Conservation (phyloP, 2,888 invertebrate species). For the Trissonchulus sp. region DNA sequence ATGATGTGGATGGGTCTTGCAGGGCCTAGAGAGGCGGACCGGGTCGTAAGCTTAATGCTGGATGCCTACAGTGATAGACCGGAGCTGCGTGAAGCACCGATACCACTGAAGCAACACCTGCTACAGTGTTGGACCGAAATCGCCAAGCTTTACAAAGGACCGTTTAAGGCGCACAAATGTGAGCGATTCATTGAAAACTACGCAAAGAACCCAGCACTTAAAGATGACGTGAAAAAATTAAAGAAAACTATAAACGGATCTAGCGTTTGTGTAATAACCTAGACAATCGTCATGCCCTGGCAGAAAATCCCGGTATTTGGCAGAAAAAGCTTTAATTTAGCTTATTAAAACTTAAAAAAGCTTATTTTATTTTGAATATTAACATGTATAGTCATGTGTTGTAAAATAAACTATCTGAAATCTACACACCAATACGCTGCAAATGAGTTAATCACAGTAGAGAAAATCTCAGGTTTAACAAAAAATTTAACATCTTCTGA, state of each 20-base stretch:
- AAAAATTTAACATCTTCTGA: no score
- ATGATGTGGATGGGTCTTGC: constrained; percentile 14
- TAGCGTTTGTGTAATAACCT: background rate
- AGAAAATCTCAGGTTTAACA: no score
- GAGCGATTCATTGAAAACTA: background rate
- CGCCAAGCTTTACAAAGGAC: constrained; percentile 6
- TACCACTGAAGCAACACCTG: background rate
- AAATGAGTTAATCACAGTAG: no score
- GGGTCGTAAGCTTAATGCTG: constrained; percentile 21
- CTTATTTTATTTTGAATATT: no score
- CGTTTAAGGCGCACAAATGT: background rate
- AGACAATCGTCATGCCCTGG: no score
- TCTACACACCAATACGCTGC: no score
- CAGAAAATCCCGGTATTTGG: no score
- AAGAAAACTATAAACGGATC: background rate
- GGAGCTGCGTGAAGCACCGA: background rate
- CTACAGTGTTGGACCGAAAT: constrained; percentile 11
- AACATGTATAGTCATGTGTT: no score
- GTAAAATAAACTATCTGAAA: no score
- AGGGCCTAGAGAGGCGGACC: constrained; percentile 5
- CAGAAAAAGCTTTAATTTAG: no score
- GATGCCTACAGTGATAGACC: background rate
- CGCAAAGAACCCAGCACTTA: background rate
- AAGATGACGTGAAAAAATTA: background rate
- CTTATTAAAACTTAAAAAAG: no score